Evolutionary conservation across 2,888 invertebrate genomes (phyloP).

Genomic region (Ashinkailepas kermadecensis): DNA sequence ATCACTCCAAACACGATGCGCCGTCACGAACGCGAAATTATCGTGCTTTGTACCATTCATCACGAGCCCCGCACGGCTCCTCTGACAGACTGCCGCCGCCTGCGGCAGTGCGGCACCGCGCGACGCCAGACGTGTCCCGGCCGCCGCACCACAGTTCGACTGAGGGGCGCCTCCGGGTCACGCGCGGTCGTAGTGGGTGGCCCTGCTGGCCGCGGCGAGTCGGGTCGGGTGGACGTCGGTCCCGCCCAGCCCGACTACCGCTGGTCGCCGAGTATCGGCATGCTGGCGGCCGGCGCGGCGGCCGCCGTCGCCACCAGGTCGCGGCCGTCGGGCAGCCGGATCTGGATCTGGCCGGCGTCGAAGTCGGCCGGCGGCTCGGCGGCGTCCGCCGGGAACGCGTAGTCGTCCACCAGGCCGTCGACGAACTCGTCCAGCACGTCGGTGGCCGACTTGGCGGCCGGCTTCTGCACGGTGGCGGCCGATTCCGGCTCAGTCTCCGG

Average conservation of each 20-base stretch:
- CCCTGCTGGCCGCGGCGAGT: too few species aligned
- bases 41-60: not conserved
- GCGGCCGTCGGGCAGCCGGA: not conserved
- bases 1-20: not conserved
- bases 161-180: too few species aligned
- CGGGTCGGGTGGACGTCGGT: too few species aligned
- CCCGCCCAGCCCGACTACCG: not conserved
- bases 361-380: not conserved
- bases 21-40: too few species aligned
- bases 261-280: conserved; percentile 3
- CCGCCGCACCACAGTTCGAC: too few species aligned
- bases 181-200: too few species aligned
- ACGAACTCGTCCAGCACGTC: conserved; percentile 24
- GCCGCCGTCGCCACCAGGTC: not conserved
- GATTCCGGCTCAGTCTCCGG: not conserved
- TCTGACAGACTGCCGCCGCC: not conserved
- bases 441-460: not conserved
- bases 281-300: not conserved
- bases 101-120: not conserved
- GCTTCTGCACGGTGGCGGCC: not conserved
- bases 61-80: not conserved
- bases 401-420: conserved; percentile 18
- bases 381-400: not conserved
- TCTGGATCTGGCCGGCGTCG: not conserved
- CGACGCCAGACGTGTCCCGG: not conserved